Evolutionary conservation across 2,113 vertebrate genomes (phyloP), one percentile per base, ranked within the genome.

Genomic region (Leuciscus idus): DNA sequence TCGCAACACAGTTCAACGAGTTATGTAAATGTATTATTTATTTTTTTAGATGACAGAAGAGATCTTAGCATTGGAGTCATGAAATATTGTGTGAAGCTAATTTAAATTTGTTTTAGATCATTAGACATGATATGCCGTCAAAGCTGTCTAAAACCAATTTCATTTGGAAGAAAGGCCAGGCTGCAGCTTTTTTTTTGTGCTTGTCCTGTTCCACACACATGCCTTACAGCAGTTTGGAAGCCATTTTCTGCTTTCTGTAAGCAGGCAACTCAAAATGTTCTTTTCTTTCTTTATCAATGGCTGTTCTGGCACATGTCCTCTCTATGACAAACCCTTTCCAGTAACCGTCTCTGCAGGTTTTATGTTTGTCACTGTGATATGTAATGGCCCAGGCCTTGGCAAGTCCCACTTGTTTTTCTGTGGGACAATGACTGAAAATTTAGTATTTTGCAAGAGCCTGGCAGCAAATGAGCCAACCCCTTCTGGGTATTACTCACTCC

Each of bases 301-400:
- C 77, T 61, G 17, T 81, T 26, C 73, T 92, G 57, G 59, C 68
- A 64, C 64, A 36, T 8, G 28, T 30, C 39, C 84, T 52, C 36
- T 74, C 57, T 64, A 73, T 84, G 68, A 88, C 91, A 81, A 57
- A 85, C 17, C 50, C 6, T 48, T 61, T 72, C 78, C 87, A 33
- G 66, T 59, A 52, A 87, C 89, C 91, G 81, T 90, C 88, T 90
- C 10, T 89, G 90, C 93, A 92, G 92, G 92, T 94, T 93, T 85
- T 92, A 86, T 91, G 70, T 88, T 87, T 88, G 78, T 89, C 72
- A 50, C 61, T 68, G 36, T 48, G 70, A 55, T 84, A 83, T 70
- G 70, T 50, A 87, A 62, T 5, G 17, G 62, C 59, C 73, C 90
- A 39, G 83, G 90, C 87, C 48, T 26, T 84, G 77, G 87, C 92